Evolutionary conservation across 1,140 invertebrate species (phyloP).

Genomic region (Spodoptera frugiperda): DNA sequence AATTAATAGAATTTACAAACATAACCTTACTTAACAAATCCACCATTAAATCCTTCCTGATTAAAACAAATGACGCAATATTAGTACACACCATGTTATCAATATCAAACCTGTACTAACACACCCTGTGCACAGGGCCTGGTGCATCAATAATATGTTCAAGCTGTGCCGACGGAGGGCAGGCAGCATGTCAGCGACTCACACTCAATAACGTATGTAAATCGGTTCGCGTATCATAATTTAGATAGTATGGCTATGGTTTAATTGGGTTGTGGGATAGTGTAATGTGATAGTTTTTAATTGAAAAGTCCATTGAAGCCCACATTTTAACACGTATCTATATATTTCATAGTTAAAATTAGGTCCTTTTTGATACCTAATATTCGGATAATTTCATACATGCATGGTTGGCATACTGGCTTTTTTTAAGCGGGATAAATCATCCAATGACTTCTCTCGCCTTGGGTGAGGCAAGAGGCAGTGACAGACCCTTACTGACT

Average conservation of each 20-base stretch:
- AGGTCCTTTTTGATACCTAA: no score
- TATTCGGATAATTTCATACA: no score
- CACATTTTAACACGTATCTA: no score
- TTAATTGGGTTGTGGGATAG: not conserved
- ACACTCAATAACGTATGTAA: conserved; percentile 49
- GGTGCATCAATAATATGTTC: conserved; percentile 45
- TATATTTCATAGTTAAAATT: no score
- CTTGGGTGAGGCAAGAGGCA: no score
- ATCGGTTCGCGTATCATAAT: conserved; percentile 44
- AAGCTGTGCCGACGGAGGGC: conserved; percentile 27
- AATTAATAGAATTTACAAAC: no score
- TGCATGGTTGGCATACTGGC: no score
- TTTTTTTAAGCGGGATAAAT: no score
- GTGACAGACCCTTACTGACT: no score
- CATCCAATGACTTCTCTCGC: no score
- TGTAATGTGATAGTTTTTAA: not conserved
- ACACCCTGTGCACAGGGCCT: conserved; percentile 13
- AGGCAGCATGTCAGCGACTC: conserved; percentile 36
- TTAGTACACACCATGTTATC: not conserved
- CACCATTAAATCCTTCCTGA: not conserved
- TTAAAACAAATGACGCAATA: not conserved
- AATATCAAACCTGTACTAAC: not conserved
- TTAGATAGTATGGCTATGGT: conserved; percentile 15
- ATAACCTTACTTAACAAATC: no score
- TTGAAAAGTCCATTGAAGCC: no score